Evolutionary conservation across 2,113 vertebrate genomes (phyloP).

Genomic region (Zosterops borbonicus): DNA sequence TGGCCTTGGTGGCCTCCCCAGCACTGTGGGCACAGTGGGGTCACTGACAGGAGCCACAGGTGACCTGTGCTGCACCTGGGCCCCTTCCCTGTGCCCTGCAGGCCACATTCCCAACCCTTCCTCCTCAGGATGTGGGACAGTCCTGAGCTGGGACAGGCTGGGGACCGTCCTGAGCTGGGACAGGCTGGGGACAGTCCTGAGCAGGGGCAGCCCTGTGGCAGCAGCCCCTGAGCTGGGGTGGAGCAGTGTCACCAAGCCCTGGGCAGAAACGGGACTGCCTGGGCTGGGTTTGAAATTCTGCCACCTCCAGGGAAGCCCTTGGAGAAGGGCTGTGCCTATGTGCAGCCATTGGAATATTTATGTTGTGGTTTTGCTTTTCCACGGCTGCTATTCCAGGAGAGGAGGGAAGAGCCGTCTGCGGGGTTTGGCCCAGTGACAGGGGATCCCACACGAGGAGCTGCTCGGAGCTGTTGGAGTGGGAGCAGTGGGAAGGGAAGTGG

Average conservation of each 20-base stretch:
- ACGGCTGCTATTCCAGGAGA: neutral
- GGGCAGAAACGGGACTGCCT: neutral
- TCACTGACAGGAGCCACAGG: neutral
- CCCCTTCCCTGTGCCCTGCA: neutral
- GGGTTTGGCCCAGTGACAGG: neutral
- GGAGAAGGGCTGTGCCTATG: neutral
- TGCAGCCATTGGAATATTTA: rapidly evolving
- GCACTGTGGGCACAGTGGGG: neutral
- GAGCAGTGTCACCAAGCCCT: neutral
- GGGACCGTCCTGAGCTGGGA: neutral
- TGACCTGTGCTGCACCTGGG: neutral
- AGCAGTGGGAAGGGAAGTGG: neutral
- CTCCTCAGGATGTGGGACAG: neutral
- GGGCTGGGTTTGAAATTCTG: neutral
- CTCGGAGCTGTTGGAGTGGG: neutral
- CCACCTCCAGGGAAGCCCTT: neutral
- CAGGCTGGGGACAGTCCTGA: neutral
- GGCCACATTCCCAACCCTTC: neutral
- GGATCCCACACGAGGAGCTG: neutral
- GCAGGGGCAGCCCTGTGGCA: too few relatives aligned
- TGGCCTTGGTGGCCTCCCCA: neutral
- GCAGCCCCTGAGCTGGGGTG: too few relatives aligned
- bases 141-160: neutral
- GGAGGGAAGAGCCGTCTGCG: neutral
- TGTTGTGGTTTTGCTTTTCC: neutral